These are phyloP conservation scores for Neostethus bicornis DNA, from an alignment of 2,797 vertebrate genomes.

Conservation along the genomic window DNA sequence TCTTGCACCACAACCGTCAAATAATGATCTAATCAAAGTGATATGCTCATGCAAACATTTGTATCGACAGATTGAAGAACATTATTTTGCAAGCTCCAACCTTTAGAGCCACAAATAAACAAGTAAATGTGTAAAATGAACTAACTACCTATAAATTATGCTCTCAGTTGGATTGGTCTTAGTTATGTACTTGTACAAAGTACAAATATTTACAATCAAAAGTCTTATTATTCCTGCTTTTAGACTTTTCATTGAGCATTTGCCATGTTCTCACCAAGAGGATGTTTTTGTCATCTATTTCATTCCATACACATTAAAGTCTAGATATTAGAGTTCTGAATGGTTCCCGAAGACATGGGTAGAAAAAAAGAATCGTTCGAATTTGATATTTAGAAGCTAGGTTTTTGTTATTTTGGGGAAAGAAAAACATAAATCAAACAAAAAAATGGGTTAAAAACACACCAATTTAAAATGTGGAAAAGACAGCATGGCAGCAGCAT, in stretches of 20 bases:
- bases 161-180: background rate
- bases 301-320: background rate
- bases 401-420: constrained; percentile 23
- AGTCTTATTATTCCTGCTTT: background rate
- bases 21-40: background rate
- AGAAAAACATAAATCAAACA: constrained; percentile 18
- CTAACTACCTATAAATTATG: constrained; percentile 2
- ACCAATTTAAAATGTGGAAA: constrained; percentile 40
- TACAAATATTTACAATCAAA: no score
- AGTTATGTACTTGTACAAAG: no score
- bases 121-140: constrained; percentile 4
- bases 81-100: constrained; percentile 9
- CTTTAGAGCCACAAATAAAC: background rate
- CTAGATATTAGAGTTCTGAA: background rate
- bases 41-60: constrained; percentile 3
- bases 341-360: no score
- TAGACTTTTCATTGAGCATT: background rate
- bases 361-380: no score
- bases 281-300: background rate
- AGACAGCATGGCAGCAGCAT: constrained; percentile 67
- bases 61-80: background rate
- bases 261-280: constrained; percentile 3
- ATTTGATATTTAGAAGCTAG: no score
- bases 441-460: constrained; percentile 33
- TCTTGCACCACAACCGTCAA: no score